phyloP scores from a whole-genome alignment of 2,888 invertebrate species.

The Petrolisthes cinctipes region DNA sequence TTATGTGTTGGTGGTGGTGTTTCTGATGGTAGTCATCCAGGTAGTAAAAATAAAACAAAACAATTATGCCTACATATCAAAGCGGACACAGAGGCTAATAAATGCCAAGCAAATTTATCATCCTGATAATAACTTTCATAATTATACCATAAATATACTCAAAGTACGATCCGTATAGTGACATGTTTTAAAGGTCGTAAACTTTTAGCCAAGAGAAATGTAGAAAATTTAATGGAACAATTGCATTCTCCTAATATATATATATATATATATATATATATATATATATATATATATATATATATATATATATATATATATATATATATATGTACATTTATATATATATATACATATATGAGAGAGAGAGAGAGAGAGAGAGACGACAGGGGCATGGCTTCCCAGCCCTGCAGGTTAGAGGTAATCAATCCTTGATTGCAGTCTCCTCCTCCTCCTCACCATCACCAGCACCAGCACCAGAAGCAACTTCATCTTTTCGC shows the following conservation, averaged over 20 bases:
- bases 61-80: too few relatives aligned
- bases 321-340: neutral
- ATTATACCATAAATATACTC: too few relatives aligned
- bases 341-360: neutral
- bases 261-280: slow-evolving; percentile 27
- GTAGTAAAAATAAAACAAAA: too few relatives aligned
- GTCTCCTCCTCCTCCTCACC: neutral
- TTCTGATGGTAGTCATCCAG: too few relatives aligned
- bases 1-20: too few relatives aligned
- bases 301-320: neutral
- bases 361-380: neutral
- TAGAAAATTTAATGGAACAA: neutral
- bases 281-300: slow-evolving; percentile 5
- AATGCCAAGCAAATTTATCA: too few relatives aligned
- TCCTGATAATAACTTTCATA: too few relatives aligned
- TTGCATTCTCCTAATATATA: neutral
- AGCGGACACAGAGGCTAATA: too few relatives aligned
- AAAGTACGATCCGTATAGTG: too few relatives aligned
- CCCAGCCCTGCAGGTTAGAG: neutral
- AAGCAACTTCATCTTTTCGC: neutral
- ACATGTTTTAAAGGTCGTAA: too few relatives aligned
- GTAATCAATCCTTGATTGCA: neutral
- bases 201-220: neutral
- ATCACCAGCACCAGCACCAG: neutral
- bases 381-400: neutral